phyloP scores from a whole-genome alignment of 2,113 vertebrate species.

The Glaucidium brasilianum region DNA sequence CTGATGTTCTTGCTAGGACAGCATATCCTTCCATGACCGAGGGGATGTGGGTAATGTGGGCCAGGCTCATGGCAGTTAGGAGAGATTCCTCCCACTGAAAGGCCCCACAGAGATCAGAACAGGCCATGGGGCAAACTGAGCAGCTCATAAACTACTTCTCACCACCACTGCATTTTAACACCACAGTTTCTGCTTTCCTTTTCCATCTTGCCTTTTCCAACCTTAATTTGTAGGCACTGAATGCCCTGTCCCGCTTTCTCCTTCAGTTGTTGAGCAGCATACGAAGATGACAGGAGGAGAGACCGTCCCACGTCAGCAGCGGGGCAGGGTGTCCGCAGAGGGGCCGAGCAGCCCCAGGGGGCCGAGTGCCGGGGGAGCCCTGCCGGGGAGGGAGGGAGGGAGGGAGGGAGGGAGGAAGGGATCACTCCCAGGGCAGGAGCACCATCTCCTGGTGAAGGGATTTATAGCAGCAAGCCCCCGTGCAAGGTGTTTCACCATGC shows the following conservation, averaged over 20 bases:
- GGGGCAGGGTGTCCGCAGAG: fast-evolving
- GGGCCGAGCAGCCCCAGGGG: not conserved
- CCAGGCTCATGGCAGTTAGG: not conserved
- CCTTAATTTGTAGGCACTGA: not conserved
- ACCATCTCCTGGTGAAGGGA: slow-evolving; percentile 45
- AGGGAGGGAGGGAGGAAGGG: not conserved
- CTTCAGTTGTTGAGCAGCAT: not conserved
- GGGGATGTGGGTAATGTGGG: fast-evolving
- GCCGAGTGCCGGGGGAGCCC: fast-evolving
- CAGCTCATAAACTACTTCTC: not conserved
- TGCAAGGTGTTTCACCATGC: fast-evolving
- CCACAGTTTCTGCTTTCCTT: not conserved
- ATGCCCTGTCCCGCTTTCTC: not conserved
- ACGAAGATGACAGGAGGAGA: not conserved
- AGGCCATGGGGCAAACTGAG: not conserved
- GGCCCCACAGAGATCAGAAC: not conserved
- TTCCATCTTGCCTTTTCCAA: not conserved
- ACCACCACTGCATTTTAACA: not conserved
- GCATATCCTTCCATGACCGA: fast-evolving
- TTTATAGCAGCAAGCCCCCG: not conserved
- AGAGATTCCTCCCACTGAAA: not conserved
- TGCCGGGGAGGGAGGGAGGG: not conserved
- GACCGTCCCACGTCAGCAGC: not conserved
- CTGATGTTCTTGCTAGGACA: not conserved
- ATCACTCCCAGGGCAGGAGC: slow-evolving; percentile 26